Evolutionary conservation across 2,113 vertebrate species (phyloP).

Genomic region (Rhinichthys klamathensis): DNA sequence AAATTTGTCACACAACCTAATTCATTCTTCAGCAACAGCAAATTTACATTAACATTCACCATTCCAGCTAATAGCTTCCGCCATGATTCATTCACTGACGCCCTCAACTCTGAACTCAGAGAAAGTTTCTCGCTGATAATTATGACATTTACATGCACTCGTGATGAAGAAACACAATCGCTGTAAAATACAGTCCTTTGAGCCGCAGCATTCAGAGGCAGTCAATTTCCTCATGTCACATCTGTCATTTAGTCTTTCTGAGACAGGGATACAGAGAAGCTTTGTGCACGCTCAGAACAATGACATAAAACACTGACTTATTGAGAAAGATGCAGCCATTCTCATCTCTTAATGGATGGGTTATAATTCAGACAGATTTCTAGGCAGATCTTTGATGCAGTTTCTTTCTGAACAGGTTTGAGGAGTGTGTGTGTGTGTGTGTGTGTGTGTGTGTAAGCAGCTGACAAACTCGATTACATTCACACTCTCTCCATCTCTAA

Average conservation of each 20-base stretch:
- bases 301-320: neutral
- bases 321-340: no score
- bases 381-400: neutral
- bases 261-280: neutral
- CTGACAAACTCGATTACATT: constrained; percentile 9
- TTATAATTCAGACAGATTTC: neutral
- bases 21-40: neutral
- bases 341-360: neutral
- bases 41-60: neutral
- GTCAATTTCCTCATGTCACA: constrained; percentile 4
- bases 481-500: constrained; percentile 26
- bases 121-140: neutral
- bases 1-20: neutral
- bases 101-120: neutral
- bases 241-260: constrained; percentile 1
- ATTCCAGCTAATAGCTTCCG: neutral
- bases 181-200: neutral
- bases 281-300: neutral
- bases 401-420: neutral
- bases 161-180: neutral
- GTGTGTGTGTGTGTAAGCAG: constrained; percentile 20
- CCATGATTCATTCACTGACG: neutral
- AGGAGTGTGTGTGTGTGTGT: constrained; percentile 18
- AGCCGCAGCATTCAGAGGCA: neutral
- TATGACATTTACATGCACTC: neutral